A percentile compares a stretch with the other conserved stretches of the same genome.
Evolutionary conservation across 2,797 vertebrate genomes (phyloP).

Genomic region (Labeo calbasu): DNA sequence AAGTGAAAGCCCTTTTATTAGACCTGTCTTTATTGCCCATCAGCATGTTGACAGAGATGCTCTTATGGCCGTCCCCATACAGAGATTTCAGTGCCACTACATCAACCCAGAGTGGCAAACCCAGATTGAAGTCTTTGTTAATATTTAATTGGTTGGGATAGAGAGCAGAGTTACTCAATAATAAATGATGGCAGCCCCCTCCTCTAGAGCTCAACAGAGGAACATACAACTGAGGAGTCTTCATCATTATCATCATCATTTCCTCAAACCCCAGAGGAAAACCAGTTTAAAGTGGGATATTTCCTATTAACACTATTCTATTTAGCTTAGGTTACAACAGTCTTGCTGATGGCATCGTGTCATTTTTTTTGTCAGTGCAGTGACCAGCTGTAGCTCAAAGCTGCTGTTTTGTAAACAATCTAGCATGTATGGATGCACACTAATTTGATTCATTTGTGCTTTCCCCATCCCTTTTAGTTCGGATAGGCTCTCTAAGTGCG

Average conservation of each 20-base stretch:
- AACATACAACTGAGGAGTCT: constrained; percentile 5
- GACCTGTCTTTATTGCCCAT: not conserved
- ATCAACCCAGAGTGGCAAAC: constrained; percentile 28
- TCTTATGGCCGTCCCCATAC: constrained; percentile 7
- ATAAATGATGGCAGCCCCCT: constrained; percentile 49
- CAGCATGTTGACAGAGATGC: constrained; percentile 37
- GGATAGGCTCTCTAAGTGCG: constrained; percentile 33
- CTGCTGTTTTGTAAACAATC: constrained; percentile 5
- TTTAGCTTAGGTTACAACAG: not conserved
- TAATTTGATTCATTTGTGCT: constrained; percentile 48
- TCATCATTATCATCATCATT: constrained; percentile 31
- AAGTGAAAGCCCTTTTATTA: constrained; percentile 16
- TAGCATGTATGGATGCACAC: constrained; percentile 16
- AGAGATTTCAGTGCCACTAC: constrained; percentile 35
- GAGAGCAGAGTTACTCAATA: constrained; percentile 49
- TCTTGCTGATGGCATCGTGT: not conserved
- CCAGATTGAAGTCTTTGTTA: constrained; percentile 51
- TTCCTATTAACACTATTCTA: not conserved
- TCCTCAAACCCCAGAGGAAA: not conserved
- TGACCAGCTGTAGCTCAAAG: not conserved
- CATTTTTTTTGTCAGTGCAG: not conserved
- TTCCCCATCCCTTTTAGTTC: constrained; percentile 38
- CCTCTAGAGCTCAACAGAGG: constrained; percentile 25
- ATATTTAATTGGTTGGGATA: constrained; percentile 61
- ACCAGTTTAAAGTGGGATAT: constrained; percentile 8